Conservation (phyloP, 2,888 invertebrate species). For the Macrophya annulata region DNA sequence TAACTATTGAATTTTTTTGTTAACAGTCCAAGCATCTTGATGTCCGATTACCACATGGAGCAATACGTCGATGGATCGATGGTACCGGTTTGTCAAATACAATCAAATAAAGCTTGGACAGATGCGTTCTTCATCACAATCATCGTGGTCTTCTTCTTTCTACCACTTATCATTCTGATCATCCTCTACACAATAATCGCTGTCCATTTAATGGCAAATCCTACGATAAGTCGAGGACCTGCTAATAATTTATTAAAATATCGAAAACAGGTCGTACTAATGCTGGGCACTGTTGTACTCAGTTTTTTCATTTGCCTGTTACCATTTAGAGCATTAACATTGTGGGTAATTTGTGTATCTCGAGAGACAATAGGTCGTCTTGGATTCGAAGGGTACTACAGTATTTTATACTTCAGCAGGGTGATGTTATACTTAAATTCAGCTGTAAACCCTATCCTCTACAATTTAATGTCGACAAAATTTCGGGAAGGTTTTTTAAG, state of each 20-base stretch:
- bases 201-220: constrained; percentile 91
- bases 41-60: constrained; percentile 89
- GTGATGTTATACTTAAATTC: constrained; percentile 95
- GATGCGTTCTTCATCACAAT: constrained; percentile 90
- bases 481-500: constrained; percentile 91
- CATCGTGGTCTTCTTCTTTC: constrained; percentile 91
- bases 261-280: constrained; percentile 91
- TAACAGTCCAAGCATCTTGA: constrained; percentile 91
- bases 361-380: constrained; percentile 84
- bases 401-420: constrained; percentile 91
- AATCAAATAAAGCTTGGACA: constrained; percentile 88
- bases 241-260: constrained; percentile 86
- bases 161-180: constrained; percentile 91
- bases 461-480: constrained; percentile 95
- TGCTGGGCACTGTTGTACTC: constrained; percentile 94
- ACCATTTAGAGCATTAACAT: constrained; percentile 92
- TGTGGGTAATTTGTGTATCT: constrained; percentile 91
- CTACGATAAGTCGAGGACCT: constrained; percentile 85
- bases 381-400: constrained; percentile 91
- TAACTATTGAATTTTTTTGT: constrained; percentile 67
- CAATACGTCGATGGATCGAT: constrained; percentile 87
- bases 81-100: constrained; percentile 89
- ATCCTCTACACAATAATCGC: constrained; percentile 93
- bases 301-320: constrained; percentile 95
- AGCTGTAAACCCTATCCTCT: constrained; percentile 94